phyloP scores from a whole-genome alignment of 2,888 invertebrate genomes.

The Epinotia ramella region DNA sequence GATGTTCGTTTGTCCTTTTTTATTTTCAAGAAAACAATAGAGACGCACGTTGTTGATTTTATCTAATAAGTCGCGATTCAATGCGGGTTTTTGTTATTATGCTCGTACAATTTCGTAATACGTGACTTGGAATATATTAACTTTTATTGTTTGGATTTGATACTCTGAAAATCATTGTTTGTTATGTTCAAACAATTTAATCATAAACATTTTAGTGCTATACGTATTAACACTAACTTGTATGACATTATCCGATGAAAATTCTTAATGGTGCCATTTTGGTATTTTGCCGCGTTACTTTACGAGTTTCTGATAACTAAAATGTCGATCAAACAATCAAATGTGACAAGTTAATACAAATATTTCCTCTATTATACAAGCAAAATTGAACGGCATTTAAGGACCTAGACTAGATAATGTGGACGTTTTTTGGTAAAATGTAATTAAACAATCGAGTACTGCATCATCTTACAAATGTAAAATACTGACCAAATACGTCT shows the following conservation, averaged over 20 bases:
- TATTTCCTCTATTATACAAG: too few species aligned
- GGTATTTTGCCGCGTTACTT: not conserved
- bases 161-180: slow-evolving; percentile 31
- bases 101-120: slow-evolving; percentile 44
- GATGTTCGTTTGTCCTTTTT: slow-evolving; percentile 46
- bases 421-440: too few species aligned
- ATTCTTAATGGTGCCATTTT: not conserved
- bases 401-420: too few species aligned
- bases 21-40: slow-evolving; percentile 52
- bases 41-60: slow-evolving; percentile 52
- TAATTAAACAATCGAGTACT: too few species aligned
- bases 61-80: slow-evolving; percentile 49
- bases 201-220: slow-evolving; percentile 11
- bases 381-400: too few species aligned
- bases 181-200: slow-evolving; percentile 34
- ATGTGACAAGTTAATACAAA: too few species aligned
- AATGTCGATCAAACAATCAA: too few species aligned
- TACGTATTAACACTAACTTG: not conserved
- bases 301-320: too few species aligned
- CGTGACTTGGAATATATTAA: slow-evolving; percentile 45
- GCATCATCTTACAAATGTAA: not conserved
- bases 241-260: not conserved
- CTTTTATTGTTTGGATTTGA: slow-evolving; percentile 28
- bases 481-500: not conserved
- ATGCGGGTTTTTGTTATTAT: slow-evolving; percentile 39